phyloP scores from a whole-genome alignment of 2,888 invertebrate genomes.

The Parascotia fuliginaria region DNA sequence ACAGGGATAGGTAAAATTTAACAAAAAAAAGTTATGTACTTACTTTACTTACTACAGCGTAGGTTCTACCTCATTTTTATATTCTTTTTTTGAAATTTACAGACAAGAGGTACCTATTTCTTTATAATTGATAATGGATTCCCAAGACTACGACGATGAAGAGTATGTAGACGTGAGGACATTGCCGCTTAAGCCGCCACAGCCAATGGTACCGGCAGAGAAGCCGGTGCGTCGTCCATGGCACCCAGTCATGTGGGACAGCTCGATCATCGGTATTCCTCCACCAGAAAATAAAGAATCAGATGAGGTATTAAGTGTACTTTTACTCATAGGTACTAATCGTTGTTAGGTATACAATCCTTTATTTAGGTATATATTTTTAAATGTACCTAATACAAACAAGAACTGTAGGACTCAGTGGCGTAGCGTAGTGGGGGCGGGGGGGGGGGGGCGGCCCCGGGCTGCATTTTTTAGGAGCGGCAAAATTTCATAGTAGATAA shows the following conservation, averaged over 20 bases:
- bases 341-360: not conserved
- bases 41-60: too few relatives aligned
- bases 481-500: too few relatives aligned
- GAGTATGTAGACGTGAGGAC: slow-evolving; percentile 72
- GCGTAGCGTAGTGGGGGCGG: too few relatives aligned
- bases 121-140: slow-evolving; percentile 38
- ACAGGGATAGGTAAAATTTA: too few relatives aligned
- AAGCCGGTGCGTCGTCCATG: slow-evolving; percentile 85
- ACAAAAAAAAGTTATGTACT: too few relatives aligned
- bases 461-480: too few relatives aligned
- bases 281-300: slow-evolving; percentile 59
- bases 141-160: slow-evolving; percentile 61
- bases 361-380: too few relatives aligned
- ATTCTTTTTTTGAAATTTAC: slow-evolving; percentile 20
- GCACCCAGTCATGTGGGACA: slow-evolving; percentile 88
- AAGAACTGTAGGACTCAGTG: too few relatives aligned
- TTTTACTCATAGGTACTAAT: too few relatives aligned
- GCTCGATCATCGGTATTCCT: slow-evolving; percentile 69
- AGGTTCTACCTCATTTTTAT: too few relatives aligned
- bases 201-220: slow-evolving; percentile 75
- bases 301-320: slow-evolving; percentile 42
- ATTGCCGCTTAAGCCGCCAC: slow-evolving; percentile 80
- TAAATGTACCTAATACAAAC: too few relatives aligned
- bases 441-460: too few relatives aligned
- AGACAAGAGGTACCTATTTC: not conserved